Base-by-base conservation (phyloP, 2,888 invertebrate species). In the Sinohyriopsis cumingii region DNA sequence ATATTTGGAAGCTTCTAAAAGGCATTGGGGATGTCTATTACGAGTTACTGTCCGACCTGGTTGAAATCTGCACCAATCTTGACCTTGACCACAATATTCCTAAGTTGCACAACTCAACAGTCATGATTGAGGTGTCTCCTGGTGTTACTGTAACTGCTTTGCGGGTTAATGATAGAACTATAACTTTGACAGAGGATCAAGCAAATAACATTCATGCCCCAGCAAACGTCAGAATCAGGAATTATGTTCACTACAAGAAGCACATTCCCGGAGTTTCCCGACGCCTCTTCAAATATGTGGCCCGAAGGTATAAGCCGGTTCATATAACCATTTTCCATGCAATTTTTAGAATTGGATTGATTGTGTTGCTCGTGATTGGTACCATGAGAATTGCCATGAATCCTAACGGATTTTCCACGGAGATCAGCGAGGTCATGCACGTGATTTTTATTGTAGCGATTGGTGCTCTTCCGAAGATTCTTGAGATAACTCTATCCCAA, bases 361-460 rank as follows among this genome's bases (percentile, higher is more conserved):
- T 74, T 18, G 19, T 59, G 6, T 24, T 61, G 1, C 25, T 71
- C 5, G 66, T 74, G 18, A 22, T 24, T 2, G 9, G 65, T 6
- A 63, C 68, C 3, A 61, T 67, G 15, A 61, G 67, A 45, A 55
- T 73, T 6, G 25, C 70, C 9, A 53, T 33, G 5, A 22, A 53
- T n/a, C 61, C 67, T 22, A 53, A 60, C 19, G 68, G 63, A n/a
- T 20, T 63, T 15, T 60, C 28, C 15, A 59, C 62, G 54, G 66
- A 65, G 3, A 66, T 75, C 56, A 61, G 69, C 4, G 75, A 75
- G n/a, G 69, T 75, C 18, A 75, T 75, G 69, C 71, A 75, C 54
- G 75, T 75, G 19, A 54, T 75, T 3, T 75, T 75, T 56, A 69
- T 75, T 20, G 55, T 75, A 20, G 68, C 59, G 6, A 33, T 75